These are phyloP conservation scores for Scopus umbretta DNA, from an alignment of 2,113 vertebrate genomes.

Conservation along the genomic window DNA sequence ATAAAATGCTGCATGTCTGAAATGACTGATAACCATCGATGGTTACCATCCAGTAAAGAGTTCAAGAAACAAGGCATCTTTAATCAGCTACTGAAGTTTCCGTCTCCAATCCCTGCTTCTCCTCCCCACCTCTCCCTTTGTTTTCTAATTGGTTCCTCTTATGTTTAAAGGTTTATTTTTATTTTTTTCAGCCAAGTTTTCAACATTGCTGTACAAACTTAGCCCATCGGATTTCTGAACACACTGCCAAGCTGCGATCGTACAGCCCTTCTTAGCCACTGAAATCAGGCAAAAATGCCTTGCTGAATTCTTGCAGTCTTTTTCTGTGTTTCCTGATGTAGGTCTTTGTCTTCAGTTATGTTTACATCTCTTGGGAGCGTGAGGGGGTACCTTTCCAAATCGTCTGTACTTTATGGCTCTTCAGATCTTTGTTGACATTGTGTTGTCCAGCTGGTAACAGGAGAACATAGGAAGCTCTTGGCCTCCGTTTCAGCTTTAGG, in stretches of 20 bases:
- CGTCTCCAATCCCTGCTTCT: background rate
- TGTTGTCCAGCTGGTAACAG: slow-evolving; percentile 24
- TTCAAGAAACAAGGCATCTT: background rate
- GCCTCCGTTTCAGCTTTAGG: background rate
- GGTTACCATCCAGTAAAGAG: background rate
- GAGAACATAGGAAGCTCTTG: background rate
- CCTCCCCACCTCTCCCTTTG: background rate
- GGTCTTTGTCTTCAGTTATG: background rate
- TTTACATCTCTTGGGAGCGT: background rate
- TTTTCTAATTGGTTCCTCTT: background rate
- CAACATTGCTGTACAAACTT: background rate
- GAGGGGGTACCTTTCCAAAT: background rate
- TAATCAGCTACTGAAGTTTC: background rate
- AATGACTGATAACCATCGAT: slow-evolving; percentile 2
- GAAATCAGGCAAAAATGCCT: background rate
- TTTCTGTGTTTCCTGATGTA: background rate
- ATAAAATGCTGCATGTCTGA: slow-evolving; percentile 39
- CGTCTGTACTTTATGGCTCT: background rate
- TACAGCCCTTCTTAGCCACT: background rate
- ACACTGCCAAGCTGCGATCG: background rate
- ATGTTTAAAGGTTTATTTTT: background rate
- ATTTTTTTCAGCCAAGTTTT: background rate
- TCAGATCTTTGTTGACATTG: slow-evolving; percentile 31
- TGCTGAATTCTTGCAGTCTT: background rate
- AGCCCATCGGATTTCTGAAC: background rate